Evolutionary conservation across 2,113 vertebrate genomes (phyloP), one percentile per base, ranked within the genome.

Genomic region (Solea senegalensis): DNA sequence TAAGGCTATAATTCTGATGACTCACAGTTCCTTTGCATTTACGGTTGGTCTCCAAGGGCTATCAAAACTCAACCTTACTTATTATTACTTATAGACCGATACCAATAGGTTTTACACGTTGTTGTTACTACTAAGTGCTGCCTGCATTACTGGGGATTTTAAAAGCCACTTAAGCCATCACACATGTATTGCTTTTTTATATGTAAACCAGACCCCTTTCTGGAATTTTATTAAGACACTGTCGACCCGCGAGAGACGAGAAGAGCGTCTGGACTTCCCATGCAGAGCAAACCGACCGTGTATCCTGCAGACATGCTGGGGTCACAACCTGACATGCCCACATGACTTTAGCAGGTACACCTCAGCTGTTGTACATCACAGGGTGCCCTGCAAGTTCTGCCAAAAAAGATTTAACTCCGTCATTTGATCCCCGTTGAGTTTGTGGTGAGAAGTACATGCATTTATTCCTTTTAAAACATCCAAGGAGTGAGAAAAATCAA

Each of bases 1-100:
- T 65, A 16, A 54, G 27, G 62, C 51, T 78, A 16, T 51, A 70
- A 70, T 48, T 69, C 52, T 64, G 69, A 83, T 62, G 57, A 74
- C 11, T 74, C 54, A 51, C 39, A 78, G 69, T 76, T 58, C 28
- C 49, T 59, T 54, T 72, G 59, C 56, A 40, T 83, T 75, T 41
- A 52, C 46, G 52, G 28, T 3, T 46, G 52, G 28, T 65, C 55
- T 69, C 66, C 0, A 13, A 74, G n/a, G 46, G 57, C 44, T 52
- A 34, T 27, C 41, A 64, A 62, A 75, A 65, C 7, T 0, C 49
- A 51, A 9, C 34, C 50, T 61, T 28, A 51, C 55, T 41, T 5
- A 34, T 34, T 34, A 6, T 34, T 34, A 34, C 3, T 34, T 34
- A 34, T 34, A 34, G 34, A 34, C 34, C 34, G 2, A 34, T 13